These are phyloP conservation scores for Osmoderma eremita DNA, from an alignment of 2,888 invertebrate genomes.

Conservation along the genomic window DNA sequence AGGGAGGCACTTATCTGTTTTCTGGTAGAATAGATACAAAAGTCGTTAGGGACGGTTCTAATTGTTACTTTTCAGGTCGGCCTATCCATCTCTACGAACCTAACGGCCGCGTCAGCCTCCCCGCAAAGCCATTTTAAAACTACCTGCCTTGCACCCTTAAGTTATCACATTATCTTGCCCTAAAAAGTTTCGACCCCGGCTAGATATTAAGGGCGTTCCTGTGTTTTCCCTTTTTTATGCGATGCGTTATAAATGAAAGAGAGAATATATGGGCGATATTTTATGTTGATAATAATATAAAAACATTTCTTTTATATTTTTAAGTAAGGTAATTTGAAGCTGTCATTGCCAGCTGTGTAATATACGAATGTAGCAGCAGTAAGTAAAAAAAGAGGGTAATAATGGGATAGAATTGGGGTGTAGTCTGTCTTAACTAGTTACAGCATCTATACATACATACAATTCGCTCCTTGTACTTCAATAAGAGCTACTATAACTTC, in stretches of 20 bases:
- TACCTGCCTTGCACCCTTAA: constrained; percentile 58
- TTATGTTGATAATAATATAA: background rate
- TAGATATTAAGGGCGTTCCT: constrained; percentile 45
- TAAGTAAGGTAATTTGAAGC: too few relatives aligned
- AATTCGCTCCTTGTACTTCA: too few relatives aligned
- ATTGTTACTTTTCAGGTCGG: constrained; percentile 61
- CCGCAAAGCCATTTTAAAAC: constrained; percentile 58
- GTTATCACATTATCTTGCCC: constrained; percentile 51
- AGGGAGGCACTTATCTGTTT: constrained; percentile 51
- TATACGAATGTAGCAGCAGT: too few relatives aligned
- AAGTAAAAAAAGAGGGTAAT: too few relatives aligned
- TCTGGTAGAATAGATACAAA: constrained; percentile 53
- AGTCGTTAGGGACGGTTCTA: constrained; percentile 54
- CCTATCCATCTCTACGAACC: constrained; percentile 62
- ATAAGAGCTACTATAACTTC: too few relatives aligned
- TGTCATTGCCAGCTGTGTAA: too few relatives aligned
- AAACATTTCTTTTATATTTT: constrained; percentile 11
- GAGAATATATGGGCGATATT: constrained; percentile 14
- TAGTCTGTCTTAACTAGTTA: too few relatives aligned
- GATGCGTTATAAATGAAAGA: constrained; percentile 24
- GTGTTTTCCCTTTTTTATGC: constrained; percentile 37
- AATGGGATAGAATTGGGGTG: too few relatives aligned
- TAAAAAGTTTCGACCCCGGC: constrained; percentile 42
- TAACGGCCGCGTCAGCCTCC: constrained; percentile 57
- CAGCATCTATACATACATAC: too few relatives aligned